Evolutionary conservation across 2,888 invertebrate genomes (phyloP).

Genomic region (Nasonovia ribisnigri): DNA sequence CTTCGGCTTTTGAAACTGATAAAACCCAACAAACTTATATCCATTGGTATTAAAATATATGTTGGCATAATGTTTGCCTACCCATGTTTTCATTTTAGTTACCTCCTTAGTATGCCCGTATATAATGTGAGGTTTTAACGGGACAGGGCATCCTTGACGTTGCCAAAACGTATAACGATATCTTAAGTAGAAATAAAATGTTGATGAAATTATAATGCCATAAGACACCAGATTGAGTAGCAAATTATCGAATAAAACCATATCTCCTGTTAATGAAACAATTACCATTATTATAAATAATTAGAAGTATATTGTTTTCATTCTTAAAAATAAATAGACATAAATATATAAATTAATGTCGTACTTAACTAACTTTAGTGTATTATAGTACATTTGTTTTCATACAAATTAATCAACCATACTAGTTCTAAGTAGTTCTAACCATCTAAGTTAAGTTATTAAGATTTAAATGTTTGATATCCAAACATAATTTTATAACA

Average conservation of each 20-base stretch:
- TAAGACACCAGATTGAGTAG: not conserved
- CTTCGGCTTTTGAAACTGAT: conserved; percentile 72
- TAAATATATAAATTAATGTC: not conserved
- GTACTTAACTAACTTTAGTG: not conserved
- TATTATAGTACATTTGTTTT: not conserved
- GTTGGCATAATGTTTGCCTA: conserved; percentile 53
- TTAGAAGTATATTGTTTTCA: not conserved
- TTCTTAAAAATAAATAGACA: not conserved
- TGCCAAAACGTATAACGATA: conserved; percentile 59
- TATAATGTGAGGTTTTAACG: conserved; percentile 47
- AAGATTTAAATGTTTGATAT: not conserved
- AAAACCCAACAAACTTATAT: conserved; percentile 71
- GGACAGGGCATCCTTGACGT: conserved; percentile 61
- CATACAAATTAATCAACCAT: not conserved
- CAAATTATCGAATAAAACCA: conserved; percentile 4
- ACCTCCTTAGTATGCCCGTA: conserved; percentile 49
- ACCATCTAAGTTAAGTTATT: not conserved
- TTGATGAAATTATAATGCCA: not conserved
- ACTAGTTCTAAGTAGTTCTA: no score
- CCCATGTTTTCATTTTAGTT: conserved; percentile 58
- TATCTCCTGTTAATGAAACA: conserved; percentile 26
- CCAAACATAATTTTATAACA: not conserved
- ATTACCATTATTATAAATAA: not conserved
- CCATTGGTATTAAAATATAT: conserved; percentile 37
- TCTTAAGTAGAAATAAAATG: conserved; percentile 30